A percentile compares a stretch with the other conserved stretches of the same genome.
Evolutionary conservation across 1,140 invertebrate species (phyloP).

Genomic region (Microplitis mediator): DNA sequence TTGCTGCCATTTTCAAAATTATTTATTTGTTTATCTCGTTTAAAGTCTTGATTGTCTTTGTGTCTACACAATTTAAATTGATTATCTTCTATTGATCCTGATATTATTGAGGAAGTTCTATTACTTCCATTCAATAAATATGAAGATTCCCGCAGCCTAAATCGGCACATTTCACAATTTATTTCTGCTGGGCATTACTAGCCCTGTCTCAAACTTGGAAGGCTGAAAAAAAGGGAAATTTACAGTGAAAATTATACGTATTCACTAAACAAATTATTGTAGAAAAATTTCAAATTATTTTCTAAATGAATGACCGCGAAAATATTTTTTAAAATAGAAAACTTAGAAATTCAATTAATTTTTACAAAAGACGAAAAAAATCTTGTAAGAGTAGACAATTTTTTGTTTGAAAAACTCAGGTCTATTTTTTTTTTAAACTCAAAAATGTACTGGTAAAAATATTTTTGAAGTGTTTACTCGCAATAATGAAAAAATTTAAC

Average conservation of each 20-base stretch:
- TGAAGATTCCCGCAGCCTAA: conserved; percentile 37
- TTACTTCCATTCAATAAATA: conserved; percentile 2
- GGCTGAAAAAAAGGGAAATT: conserved; percentile 5
- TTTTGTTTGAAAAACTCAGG: too few species aligned
- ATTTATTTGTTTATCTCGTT: conserved; percentile 10
- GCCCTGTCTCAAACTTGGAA: conserved; percentile 9
- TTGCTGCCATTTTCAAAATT: conserved; percentile 52
- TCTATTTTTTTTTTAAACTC: too few species aligned
- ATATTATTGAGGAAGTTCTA: background rate
- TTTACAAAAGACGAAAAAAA: too few species aligned
- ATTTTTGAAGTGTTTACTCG: too few species aligned
- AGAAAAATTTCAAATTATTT: too few species aligned
- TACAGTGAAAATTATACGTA: background rate
- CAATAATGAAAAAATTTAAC: too few species aligned
- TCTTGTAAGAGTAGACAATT: too few species aligned
- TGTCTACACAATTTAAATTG: conserved; percentile 8
- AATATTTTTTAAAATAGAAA: too few species aligned
- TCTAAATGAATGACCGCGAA: too few species aligned
- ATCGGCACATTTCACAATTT: conserved; percentile 52
- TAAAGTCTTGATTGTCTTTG: conserved; percentile 17
- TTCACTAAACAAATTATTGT: too few species aligned
- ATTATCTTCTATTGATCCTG: background rate
- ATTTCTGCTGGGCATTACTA: conserved; percentile 46
- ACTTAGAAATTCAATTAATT: too few species aligned
- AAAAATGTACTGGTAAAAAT: too few species aligned